Conservation (phyloP, 2,113 vertebrate genomes). For the Paratilapia polleni region DNA sequence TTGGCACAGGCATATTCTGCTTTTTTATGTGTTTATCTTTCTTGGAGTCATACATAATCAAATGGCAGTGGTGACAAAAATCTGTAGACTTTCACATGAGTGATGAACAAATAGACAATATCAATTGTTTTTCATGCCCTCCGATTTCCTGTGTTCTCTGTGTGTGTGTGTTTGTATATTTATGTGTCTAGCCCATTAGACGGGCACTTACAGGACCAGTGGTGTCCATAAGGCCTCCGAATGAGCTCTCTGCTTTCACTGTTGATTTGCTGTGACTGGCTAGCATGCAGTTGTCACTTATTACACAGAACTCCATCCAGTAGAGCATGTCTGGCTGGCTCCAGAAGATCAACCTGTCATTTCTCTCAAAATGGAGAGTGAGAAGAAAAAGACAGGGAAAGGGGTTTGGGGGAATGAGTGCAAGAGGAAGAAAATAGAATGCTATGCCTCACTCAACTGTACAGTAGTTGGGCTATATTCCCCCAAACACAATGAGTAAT, state of each 20-base stretch:
- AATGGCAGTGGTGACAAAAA: conserved; percentile 13
- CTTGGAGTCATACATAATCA: background rate
- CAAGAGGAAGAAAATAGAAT: conserved; percentile 6
- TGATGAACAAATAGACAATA: background rate
- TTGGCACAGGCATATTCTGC: conserved; percentile 49
- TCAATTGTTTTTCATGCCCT: conserved; percentile 3
- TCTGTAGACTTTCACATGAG: conserved; percentile 17
- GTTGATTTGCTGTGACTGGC: conserved; percentile 38
- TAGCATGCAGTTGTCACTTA: conserved; percentile 54
- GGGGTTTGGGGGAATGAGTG: background rate
- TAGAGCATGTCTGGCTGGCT: conserved; percentile 27
- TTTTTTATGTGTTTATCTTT: conserved; percentile 65
- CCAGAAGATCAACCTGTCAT: conserved; percentile 44
- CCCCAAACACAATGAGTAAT: conserved; percentile 7
- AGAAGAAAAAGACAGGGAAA: conserved; percentile 4
- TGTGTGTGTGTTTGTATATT: background rate
- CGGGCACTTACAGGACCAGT: conserved; percentile 25
- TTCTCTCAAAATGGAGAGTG: conserved; percentile 9
- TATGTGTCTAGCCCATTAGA: conserved; percentile 44
- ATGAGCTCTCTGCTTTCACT: conserved; percentile 52
- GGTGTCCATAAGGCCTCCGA: conserved; percentile 36
- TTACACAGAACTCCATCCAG: conserved; percentile 33
- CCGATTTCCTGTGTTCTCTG: background rate
- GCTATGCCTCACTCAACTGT: conserved; percentile 3
- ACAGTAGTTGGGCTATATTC: conserved; percentile 32